Base-by-base conservation (phyloP, 2,797 vertebrate species). In the Cygnus olor region DNA sequence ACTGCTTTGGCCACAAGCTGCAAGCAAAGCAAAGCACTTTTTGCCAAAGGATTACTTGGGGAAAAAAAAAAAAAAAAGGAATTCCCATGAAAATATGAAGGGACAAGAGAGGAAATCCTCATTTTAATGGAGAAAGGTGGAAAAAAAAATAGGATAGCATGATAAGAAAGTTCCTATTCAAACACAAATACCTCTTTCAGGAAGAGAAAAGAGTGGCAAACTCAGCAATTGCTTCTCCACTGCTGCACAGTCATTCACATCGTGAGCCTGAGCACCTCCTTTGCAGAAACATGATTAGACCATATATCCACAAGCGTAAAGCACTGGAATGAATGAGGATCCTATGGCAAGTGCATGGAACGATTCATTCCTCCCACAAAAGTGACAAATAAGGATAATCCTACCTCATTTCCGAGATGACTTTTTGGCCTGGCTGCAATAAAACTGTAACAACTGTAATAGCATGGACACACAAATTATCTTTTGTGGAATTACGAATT, bases 301-400 rank as follows among this genome's bases (percentile, higher is more conserved):
- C 88, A 70, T 74, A 64, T 45, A 94, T 86, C 89, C 84, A 92
- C 19, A 14, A 54, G 53, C 15, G 6, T 47, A 83, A 92, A 91
- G 74, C 38, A 4, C 73, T 40, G 65, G 61, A 53, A 16, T 63
- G 74, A 81, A 68, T 36, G 61, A 73, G 64, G 49, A 17, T 58
- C 85, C 47, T 68, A 16, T 44, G 80, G 78, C 85, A 90, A 85
- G 87, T 49, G 69, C 84, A 57, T 2, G 1, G 77, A 90, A 70
- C 9, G 6, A 86, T 81, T 84, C 73, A 90, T 88, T 72, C 88
- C 70, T 88, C 80, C 66, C 88, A 88, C 85, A 89, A 72, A 93
- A 94, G 70, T 72, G 72, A 92, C 86, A 95, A 94, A 93, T 64
- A 85, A 85, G 49, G 76, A 82, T 77, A 88, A 94, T 95, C 95